phyloP scores from a whole-genome alignment of 2,797 vertebrate species.

The Babyrousa celebensis region DNA sequence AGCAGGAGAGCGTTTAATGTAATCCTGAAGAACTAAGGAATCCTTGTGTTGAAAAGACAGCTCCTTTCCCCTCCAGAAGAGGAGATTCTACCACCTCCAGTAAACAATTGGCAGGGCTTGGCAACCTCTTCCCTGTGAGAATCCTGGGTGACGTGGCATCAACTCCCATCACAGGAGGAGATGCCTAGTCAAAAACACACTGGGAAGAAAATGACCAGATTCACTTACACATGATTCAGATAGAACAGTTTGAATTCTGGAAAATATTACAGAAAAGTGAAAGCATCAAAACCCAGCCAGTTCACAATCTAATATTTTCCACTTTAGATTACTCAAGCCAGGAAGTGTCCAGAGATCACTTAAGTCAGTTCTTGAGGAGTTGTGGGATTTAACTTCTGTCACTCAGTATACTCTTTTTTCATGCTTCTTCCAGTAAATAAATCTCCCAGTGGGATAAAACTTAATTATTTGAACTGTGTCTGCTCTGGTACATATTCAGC shows the following conservation, averaged over 20 bases:
- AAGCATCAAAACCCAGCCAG: conserved; percentile 57
- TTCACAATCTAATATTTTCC: conserved; percentile 61
- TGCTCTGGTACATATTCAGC: conserved; percentile 11
- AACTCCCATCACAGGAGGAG: background rate
- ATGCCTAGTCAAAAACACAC: background rate
- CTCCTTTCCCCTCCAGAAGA: background rate
- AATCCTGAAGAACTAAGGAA: background rate
- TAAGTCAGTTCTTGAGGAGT: conserved; percentile 24
- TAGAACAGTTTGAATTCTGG: conserved; percentile 59
- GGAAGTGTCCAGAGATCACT: conserved; percentile 27
- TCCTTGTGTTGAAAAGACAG: background rate
- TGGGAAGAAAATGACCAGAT: conserved; percentile 64
- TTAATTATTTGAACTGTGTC: conserved; percentile 51
- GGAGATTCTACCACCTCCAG: background rate
- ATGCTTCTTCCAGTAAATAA: conserved; percentile 46
- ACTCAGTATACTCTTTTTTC: background rate
- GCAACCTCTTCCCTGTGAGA: background rate
- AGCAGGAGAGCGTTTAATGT: conserved; percentile 4
- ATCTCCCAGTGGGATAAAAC: conserved; percentile 40
- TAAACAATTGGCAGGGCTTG: background rate
- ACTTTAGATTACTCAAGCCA: conserved; percentile 61
- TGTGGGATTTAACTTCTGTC: conserved; percentile 13
- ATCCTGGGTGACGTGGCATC: background rate
- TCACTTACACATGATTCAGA: conserved; percentile 48
- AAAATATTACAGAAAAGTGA: conserved; percentile 57